Percentiles rank a stretch among this genome's conserved stretches.
phyloP scores from a whole-genome alignment of 1,140 invertebrate species.

The Reticulitermes speratus region DNA sequence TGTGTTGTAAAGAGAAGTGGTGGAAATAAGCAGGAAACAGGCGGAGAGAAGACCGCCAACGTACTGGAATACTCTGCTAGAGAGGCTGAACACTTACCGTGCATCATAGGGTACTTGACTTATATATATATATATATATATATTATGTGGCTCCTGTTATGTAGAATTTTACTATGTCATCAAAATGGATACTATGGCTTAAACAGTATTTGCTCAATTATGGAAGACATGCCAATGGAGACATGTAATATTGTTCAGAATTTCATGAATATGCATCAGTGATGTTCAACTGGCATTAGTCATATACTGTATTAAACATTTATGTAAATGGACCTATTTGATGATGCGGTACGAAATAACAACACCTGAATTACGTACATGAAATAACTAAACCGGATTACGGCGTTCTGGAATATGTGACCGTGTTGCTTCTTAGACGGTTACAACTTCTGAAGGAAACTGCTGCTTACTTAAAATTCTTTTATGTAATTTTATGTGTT shows the following conservation, averaged over 20 bases:
- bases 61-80: no score
- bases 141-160: neutral
- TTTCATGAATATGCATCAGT: neutral
- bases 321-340: neutral
- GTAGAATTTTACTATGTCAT: neutral
- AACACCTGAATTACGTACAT: neutral
- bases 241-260: neutral
- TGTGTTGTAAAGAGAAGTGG: neutral
- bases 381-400: neutral
- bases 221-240: neutral
- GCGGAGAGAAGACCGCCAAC: no score
- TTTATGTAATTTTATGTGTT: no score
- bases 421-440: no score
- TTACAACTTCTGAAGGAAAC: no score
- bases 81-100: neutral
- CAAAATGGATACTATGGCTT: neutral
- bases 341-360: neutral
- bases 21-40: neutral
- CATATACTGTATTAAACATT: neutral
- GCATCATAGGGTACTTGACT: neutral
- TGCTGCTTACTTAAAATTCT: no score
- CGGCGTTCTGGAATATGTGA: no score
- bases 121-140: neutral
- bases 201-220: neutral
- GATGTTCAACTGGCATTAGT: neutral